A percentile compares a stretch with the other conserved stretches of the same genome.
These are phyloP conservation scores for Ciconia maguari DNA, from an alignment of 2,113 vertebrate genomes.

Conservation along the genomic window DNA sequence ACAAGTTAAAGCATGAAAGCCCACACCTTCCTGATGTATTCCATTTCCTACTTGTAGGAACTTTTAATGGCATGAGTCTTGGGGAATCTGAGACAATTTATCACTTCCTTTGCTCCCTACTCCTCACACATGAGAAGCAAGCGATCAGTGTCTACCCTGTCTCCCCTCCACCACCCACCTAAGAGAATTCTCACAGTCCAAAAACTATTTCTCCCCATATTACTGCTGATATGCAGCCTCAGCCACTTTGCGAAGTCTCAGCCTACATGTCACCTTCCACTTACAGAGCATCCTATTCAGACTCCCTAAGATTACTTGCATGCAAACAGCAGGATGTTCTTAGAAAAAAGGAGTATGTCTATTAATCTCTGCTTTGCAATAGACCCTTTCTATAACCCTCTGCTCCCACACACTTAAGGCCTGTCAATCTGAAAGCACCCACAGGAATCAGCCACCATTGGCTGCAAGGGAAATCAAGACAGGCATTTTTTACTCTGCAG, in stretches of 20 bases:
- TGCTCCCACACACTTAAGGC: neutral
- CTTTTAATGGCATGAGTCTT: neutral
- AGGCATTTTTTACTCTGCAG: neutral
- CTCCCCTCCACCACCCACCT: neutral
- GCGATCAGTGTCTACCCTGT: accelerated
- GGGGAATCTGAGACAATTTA: neutral
- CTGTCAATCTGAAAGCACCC: neutral
- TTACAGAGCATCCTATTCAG: neutral
- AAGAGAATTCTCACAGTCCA: neutral
- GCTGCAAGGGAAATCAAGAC: neutral
- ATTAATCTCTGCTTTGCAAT: neutral
- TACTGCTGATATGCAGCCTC: neutral
- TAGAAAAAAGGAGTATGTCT: neutral
- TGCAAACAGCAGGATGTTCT: neutral
- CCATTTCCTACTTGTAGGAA: neutral
- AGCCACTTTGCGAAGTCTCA: neutral
- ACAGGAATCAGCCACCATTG: neutral
- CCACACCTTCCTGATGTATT: neutral
- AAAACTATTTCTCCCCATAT: neutral
- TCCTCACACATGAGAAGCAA: neutral
- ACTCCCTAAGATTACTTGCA: neutral
- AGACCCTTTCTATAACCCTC: neutral
- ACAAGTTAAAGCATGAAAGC: neutral
- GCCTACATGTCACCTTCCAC: neutral
- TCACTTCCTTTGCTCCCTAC: neutral